These are phyloP conservation scores for Mus musculus DNA, from an alignment of 2,113 vertebrate genomes.

Conservation along the genomic window DNA sequence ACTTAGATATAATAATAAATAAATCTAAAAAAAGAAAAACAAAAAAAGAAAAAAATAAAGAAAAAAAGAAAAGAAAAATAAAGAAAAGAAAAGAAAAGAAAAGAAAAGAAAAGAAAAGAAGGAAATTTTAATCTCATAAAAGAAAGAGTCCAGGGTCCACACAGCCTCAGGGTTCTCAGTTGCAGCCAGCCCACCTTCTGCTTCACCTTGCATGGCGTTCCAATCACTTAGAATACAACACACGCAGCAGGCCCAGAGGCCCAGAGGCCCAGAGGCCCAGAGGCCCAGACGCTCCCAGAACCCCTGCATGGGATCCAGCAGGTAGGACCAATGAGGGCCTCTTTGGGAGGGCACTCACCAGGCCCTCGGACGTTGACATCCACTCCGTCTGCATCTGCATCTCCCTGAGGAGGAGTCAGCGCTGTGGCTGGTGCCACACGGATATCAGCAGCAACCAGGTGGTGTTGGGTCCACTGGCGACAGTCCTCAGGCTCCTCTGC, in stretches of 20 bases:
- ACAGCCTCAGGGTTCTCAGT: neutral
- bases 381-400: slow-evolving; percentile 94
- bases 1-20: too few species aligned
- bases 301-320: too few species aligned
- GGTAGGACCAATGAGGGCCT: neutral
- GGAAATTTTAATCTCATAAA: neutral
- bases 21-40: neutral
- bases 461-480: slow-evolving; percentile 91
- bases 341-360: slow-evolving; percentile 84
- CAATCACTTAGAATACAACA: neutral
- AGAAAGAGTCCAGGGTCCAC: neutral
- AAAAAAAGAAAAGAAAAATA: too few species aligned
- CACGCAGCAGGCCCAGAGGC: neutral
- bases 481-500: slow-evolving; percentile 89
- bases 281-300: neutral
- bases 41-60: rapidly evolving
- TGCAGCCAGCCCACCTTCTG: neutral
- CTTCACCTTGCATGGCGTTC: neutral
- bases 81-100: too few species aligned
- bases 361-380: slow-evolving; percentile 96
- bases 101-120: too few species aligned
- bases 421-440: slow-evolving; percentile 95
- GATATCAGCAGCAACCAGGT: slow-evolving; percentile 95
- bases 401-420: slow-evolving; percentile 95
- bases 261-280: neutral